Conservation (phyloP, 92 coral and sea anemone species). For the Siderastrea siderea region DNA sequence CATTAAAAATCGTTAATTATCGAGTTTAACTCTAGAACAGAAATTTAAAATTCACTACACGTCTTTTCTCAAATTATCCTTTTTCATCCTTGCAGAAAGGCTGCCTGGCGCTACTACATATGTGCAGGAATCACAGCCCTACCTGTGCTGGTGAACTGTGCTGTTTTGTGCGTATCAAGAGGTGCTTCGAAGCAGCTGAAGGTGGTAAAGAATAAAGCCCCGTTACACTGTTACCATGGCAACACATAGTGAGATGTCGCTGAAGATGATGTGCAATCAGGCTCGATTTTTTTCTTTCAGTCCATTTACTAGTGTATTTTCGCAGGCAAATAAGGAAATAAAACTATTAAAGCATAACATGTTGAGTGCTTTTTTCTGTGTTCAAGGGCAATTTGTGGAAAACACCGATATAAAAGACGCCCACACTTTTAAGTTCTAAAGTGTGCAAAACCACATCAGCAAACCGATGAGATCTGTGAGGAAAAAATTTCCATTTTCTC, state of each 20-base stretch:
- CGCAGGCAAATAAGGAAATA: conserved; percentile 16
- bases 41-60: too few relatives aligned
- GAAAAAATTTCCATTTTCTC: too few relatives aligned
- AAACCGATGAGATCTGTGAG: too few relatives aligned
- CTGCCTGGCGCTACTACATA: background rate
- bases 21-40: too few relatives aligned
- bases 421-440: too few relatives aligned
- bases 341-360: background rate
- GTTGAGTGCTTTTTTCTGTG: background rate
- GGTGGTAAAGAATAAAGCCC: background rate
- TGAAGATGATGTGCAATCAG: conserved; percentile 35
- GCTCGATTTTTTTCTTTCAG: conserved; percentile 12
- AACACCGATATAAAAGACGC: too few relatives aligned
- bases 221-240: conserved; percentile 31
- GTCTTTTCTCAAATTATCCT: too few relatives aligned
- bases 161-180: conserved; percentile 33
- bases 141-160: conserved; percentile 26
- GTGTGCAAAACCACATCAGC: background rate
- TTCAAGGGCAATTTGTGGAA: background rate
- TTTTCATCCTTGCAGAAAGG: conserved; percentile 19
- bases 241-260: conserved; percentile 27
- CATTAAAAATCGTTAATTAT: too few relatives aligned
- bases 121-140: background rate
- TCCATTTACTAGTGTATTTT: background rate
- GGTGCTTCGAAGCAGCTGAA: conserved; percentile 3